Evolutionary conservation across 2,888 invertebrate genomes (phyloP).

Genomic region (Idaea aversata): DNA sequence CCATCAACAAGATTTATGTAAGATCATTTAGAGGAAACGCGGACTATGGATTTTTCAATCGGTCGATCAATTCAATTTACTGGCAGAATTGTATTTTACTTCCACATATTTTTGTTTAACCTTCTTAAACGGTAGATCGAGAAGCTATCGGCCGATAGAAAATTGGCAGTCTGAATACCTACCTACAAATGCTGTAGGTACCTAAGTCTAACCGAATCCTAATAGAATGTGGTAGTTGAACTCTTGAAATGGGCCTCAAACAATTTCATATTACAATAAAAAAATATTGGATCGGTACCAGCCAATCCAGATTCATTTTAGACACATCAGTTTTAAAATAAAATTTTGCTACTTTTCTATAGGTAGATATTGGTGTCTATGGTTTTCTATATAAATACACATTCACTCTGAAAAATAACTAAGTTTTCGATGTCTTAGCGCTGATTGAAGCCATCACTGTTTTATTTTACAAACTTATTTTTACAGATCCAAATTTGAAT

Average conservation of each 20-base stretch:
- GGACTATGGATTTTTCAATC: no score
- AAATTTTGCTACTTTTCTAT: not conserved
- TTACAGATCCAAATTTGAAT: constrained; percentile 18
- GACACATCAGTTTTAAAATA: not conserved
- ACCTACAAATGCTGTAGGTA: not conserved
- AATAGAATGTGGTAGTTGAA: not conserved
- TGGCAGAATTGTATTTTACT: no score
- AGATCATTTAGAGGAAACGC: not conserved
- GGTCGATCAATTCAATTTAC: no score
- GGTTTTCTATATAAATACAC: constrained; percentile 23
- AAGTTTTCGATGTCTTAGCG: constrained; percentile 36
- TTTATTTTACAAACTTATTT: constrained; percentile 31
- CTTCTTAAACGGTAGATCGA: not conserved
- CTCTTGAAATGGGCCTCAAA: not conserved
- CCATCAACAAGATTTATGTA: not conserved
- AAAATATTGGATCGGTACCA: not conserved
- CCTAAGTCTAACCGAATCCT: no score
- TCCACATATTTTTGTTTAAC: not conserved
- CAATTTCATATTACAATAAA: not conserved
- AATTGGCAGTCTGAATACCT: not conserved
- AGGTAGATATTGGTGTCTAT: not conserved
- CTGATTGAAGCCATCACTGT: constrained; percentile 55
- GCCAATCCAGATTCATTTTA: not conserved
- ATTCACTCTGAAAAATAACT: constrained; percentile 41
- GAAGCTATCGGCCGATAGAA: not conserved